A percentile compares a stretch with the other conserved stretches of the same genome.
Conservation (phyloP, 1,140 invertebrate species). For the Cotesia chilonis region DNA sequence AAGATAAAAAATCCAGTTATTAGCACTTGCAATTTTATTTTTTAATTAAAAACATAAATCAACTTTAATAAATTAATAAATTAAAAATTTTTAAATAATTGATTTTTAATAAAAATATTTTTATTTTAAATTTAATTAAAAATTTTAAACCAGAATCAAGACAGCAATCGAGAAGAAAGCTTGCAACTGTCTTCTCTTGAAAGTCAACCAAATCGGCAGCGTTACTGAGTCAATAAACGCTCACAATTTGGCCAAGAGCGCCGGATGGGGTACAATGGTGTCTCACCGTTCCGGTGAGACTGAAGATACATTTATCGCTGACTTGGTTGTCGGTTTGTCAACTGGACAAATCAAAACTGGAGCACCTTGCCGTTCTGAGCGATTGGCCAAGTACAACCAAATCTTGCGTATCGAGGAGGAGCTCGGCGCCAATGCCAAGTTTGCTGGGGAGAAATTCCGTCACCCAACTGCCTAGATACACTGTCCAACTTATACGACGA, state of each 20-base stretch:
- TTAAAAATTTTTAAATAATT: constrained; percentile 57
- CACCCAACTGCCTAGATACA: constrained; percentile 69
- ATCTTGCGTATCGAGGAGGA: constrained; percentile 99
- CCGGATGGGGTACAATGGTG: constrained; percentile 99
- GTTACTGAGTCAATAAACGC: constrained; percentile 97
- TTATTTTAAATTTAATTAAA: not conserved
- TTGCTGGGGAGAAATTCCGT: constrained; percentile 94
- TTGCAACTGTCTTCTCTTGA: constrained; percentile 96
- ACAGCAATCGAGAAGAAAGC: constrained; percentile 97
- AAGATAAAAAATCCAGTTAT: not conserved
- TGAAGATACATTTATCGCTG: constrained; percentile 99
- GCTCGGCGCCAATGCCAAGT: constrained; percentile 88
- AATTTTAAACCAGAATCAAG: constrained; percentile 74
- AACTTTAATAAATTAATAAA: too few species aligned
- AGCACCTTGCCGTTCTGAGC: constrained; percentile 97
- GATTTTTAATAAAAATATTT: too few species aligned
- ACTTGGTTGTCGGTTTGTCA: constrained; percentile 94
- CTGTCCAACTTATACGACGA: not conserved
- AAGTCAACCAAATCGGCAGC: constrained; percentile 98
- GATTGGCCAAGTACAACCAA: constrained; percentile 99
- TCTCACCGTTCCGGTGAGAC: constrained; percentile 98
- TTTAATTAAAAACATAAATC: not conserved
- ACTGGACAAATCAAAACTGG: constrained; percentile 99
- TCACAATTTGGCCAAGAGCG: constrained; percentile 90
- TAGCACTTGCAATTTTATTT: too few species aligned